These are phyloP conservation scores for Glyptemys insculpta DNA, from an alignment of 2,797 vertebrate species.

Conservation along the genomic window DNA sequence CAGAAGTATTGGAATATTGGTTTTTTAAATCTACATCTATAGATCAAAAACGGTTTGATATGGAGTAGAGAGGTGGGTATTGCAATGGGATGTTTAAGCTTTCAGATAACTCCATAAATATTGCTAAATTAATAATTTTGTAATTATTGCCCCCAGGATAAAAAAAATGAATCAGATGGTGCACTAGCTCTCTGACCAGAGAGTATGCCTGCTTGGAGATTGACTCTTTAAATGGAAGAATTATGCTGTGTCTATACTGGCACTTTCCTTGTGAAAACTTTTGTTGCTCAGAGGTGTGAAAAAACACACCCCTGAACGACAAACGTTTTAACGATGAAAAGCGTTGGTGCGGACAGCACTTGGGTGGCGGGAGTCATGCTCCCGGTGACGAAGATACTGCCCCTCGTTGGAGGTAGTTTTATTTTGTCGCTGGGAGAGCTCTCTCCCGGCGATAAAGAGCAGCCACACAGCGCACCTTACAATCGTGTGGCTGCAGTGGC, in stretches of 20 bases:
- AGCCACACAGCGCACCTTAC: no score
- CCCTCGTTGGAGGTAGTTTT: no score
- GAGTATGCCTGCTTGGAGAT: background rate
- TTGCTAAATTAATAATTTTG: background rate
- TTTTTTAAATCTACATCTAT: background rate
- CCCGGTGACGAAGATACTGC: no score
- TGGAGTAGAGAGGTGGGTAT: background rate
- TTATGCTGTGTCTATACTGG: background rate
- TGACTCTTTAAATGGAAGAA: slow-evolving; percentile 5
- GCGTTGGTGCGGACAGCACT: no score
- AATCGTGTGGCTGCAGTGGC: no score
- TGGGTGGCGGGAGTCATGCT: no score
- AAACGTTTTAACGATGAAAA: no score
- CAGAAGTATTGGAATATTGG: background rate
- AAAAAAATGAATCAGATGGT: slow-evolving; percentile 12
- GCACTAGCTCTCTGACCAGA: slow-evolving; percentile 7
- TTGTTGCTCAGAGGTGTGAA: no score
- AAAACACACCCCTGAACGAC: no score
- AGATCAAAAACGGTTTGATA: background rate
- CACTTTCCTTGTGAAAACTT: no score
- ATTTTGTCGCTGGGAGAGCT: no score
- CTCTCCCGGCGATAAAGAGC: no score
- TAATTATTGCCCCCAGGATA: background rate
- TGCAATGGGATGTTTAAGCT: slow-evolving; percentile 3
- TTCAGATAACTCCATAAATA: background rate